Evolutionary conservation across 2,888 invertebrate genomes (phyloP).

Genomic region (Orthosia incerta): DNA sequence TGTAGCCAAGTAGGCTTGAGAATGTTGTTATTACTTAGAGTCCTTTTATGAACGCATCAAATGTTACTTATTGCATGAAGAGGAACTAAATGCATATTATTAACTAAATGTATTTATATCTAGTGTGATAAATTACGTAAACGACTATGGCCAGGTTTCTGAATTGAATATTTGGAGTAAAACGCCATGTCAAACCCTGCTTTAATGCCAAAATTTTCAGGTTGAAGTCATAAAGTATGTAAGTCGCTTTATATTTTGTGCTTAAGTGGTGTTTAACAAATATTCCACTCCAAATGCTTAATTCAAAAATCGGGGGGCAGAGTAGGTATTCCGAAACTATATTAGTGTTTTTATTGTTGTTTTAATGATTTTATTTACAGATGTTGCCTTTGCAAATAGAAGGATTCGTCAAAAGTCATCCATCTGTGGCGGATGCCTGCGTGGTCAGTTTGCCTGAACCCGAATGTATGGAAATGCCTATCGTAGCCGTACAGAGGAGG

Average conservation of each 20-base stretch:
- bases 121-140: background rate
- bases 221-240: too few species aligned
- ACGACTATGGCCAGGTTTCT: background rate
- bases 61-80: constrained; percentile 9
- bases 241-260: too few species aligned
- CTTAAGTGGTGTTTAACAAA: too few species aligned
- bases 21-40: constrained; percentile 26
- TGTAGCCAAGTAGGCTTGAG: constrained; percentile 24
- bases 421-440: constrained; percentile 71
- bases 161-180: background rate
- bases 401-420: constrained; percentile 73
- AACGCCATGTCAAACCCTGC: too few species aligned
- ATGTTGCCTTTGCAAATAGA: constrained; percentile 75
- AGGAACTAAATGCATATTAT: background rate
- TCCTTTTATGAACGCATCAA: constrained; percentile 22
- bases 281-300: too few species aligned
- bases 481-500: constrained; percentile 71
- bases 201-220: too few species aligned
- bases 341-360: too few species aligned
- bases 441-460: constrained; percentile 73
- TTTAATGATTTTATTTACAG: constrained; percentile 56
- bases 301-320: too few species aligned
- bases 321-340: too few species aligned
- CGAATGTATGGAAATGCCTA: constrained; percentile 70
- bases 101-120: background rate